Evolutionary conservation across 2,888 invertebrate genomes (phyloP).

Genomic region (Allophyes oxyacanthae): DNA sequence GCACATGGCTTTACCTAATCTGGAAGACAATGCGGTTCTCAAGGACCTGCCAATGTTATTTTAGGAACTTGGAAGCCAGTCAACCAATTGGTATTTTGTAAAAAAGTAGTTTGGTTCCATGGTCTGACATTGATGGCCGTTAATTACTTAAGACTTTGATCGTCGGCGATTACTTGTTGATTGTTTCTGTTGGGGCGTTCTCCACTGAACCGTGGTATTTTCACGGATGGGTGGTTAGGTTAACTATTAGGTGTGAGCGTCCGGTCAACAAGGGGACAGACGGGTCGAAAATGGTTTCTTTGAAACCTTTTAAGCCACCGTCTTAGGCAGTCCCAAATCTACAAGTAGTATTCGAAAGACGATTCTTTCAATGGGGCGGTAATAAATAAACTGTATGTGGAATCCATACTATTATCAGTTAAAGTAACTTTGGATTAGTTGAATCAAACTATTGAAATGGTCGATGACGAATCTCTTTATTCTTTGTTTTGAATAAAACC

Average conservation of each 20-base stretch:
- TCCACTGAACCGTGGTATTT: conserved; percentile 48
- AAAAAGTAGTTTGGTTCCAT: conserved; percentile 54
- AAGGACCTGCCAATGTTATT: conserved; percentile 77
- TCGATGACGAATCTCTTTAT: no score
- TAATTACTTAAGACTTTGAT: conserved; percentile 41
- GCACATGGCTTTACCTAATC: conserved; percentile 85
- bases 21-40: conserved; percentile 83
- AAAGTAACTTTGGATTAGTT: not conserved
- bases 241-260: conserved; percentile 46
- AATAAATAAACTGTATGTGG: no score
- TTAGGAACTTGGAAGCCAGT: conserved; percentile 52
- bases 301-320: conserved; percentile 47
- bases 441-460: not conserved
- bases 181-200: conserved; percentile 26
- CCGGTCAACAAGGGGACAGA: conserved; percentile 42
- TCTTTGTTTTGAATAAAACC: no score
- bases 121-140: conserved; percentile 33
- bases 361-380: no score
- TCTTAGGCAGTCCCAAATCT: not conserved
- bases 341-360: not conserved
- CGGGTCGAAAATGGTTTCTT: conserved; percentile 45
- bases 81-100: conserved; percentile 42
- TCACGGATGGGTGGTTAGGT: conserved; percentile 45
- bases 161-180: conserved; percentile 19
- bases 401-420: conserved; percentile 1